Percentiles rank a stretch among this genome's conserved stretches.
These are phyloP conservation scores for Cyprinodon brontotheroides DNA, from an alignment of 2,113 vertebrate species.

Conservation along the genomic window DNA sequence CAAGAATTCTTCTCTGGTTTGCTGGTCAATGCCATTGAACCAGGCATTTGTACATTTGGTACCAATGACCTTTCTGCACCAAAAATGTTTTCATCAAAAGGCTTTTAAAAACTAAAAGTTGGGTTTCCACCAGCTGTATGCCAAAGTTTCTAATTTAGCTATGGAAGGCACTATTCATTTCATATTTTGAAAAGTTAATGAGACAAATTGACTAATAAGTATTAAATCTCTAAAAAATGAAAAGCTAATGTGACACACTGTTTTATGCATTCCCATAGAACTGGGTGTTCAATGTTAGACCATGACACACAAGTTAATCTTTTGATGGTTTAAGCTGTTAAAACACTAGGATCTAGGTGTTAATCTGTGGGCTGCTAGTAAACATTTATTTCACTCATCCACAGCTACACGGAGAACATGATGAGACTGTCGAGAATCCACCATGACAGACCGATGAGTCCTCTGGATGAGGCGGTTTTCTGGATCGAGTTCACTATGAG, in stretches of 20 bases:
- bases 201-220: too few relatives aligned
- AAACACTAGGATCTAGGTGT: background rate
- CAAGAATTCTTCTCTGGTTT: too few relatives aligned
- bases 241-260: background rate
- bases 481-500: conserved; percentile 93
- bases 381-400: background rate
- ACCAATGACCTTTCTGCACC: too few relatives aligned
- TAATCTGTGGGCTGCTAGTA: background rate
- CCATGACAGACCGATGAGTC: conserved; percentile 84
- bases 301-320: too few relatives aligned
- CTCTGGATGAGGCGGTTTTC: conserved; percentile 87
- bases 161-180: too few relatives aligned
- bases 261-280: background rate
- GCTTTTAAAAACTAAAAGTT: too few relatives aligned
- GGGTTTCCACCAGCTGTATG: too few relatives aligned
- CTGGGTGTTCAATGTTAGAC: background rate
- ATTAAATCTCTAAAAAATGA: background rate
- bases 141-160: too few relatives aligned
- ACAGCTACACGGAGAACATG: conserved; percentile 87
- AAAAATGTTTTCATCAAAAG: too few relatives aligned
- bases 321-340: too few relatives aligned
- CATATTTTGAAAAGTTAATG: background rate
- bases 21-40: too few relatives aligned
- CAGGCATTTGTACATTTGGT: too few relatives aligned
- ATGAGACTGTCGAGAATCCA: conserved; percentile 85